phyloP scores from a whole-genome alignment of 1,140 invertebrate species.

The Pseudomyrmex flavicornis region DNA sequence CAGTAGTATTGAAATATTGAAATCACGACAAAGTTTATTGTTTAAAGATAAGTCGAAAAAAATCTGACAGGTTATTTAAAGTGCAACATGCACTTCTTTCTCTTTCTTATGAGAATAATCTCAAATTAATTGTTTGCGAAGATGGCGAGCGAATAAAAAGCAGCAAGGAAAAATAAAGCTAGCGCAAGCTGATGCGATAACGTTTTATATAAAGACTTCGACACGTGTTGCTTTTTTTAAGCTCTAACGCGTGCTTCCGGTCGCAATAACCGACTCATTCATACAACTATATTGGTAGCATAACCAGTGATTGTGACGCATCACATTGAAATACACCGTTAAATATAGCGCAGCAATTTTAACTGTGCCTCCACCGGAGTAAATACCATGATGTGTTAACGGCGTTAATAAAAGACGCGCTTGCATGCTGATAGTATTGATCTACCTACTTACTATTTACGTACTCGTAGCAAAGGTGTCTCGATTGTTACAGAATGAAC shows the following conservation, averaged over 20 bases:
- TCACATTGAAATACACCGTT: conserved; percentile 49
- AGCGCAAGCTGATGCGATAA: conserved; percentile 20
- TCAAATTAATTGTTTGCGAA: conserved; percentile 5
- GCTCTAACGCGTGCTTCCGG: conserved; percentile 49
- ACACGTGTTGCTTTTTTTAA: conserved; percentile 43
- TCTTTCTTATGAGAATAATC: conserved; percentile 1
- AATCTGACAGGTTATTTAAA: no score
- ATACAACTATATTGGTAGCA: conserved; percentile 53
- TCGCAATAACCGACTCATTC: conserved; percentile 43
- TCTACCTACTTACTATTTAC: conserved; percentile 60
- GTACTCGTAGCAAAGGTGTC: conserved; percentile 44
- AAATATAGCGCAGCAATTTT: conserved; percentile 53
- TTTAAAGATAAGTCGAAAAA: neutral
- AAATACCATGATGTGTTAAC: conserved; percentile 51
- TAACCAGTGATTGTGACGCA: conserved; percentile 49
- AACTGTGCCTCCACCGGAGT: conserved; percentile 43
- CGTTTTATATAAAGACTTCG: conserved; percentile 39
- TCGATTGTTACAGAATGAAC: conserved; percentile 62
- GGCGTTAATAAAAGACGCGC: conserved; percentile 51
- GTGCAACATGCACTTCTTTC: neutral
- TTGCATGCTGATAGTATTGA: conserved; percentile 44
- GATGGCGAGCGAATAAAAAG: conserved; percentile 9
- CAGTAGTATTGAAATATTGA: neutral
- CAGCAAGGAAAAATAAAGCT: neutral
- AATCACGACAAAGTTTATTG: neutral